Base-by-base conservation (phyloP, 2,113 vertebrate genomes). In the Eupsittula cactorum region DNA sequence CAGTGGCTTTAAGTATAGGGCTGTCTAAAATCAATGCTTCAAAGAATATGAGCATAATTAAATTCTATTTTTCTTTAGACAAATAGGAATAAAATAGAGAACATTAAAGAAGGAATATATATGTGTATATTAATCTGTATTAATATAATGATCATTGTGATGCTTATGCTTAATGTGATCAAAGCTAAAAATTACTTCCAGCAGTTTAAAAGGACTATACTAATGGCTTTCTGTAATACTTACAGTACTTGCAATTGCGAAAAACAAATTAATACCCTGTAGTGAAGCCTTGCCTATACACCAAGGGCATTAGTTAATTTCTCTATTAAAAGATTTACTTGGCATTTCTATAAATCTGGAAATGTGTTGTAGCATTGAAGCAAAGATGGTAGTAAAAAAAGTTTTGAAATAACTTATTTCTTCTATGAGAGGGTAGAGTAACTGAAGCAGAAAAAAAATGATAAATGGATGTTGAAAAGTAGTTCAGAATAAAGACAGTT, bases 101-200 rank as follows among this genome's bases (percentile, higher is more conserved):
- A 7, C 6, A 75, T 82, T 82, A 84, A 95, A 76, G 17, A 10
- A 65, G 18, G 17, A 75, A 59, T 69, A 91, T 62, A 50, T 67
- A 50, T 23, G 16, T 86, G 52, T 83, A 57, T 81, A 49, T 93
- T 95, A 92, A 96, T 94, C 90, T 86, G 59, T 88, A 92, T 93
- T 96, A 97, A 96, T 96, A 85, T 81, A 96, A 75, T 83, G 74
- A 97, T 94, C 86, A 93, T 49, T 68, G 55, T 69, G 60, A 71
- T 19, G 10, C 10, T 95, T 91, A 97, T 91, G 78, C 81, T 88
- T 95, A 83, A 82, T 95, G 80, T 89, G 94, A 95, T 96, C 93
- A 93, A 93, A 94, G 83, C 68, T 78, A 93, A 89, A 97, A 97
- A 96, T 93, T 0, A 87, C 92, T 97, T 90, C 84, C 76, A 97